These are phyloP conservation scores for Tricholaema leucomelas DNA, from an alignment of 2,113 vertebrate genomes.

Conservation along the genomic window DNA sequence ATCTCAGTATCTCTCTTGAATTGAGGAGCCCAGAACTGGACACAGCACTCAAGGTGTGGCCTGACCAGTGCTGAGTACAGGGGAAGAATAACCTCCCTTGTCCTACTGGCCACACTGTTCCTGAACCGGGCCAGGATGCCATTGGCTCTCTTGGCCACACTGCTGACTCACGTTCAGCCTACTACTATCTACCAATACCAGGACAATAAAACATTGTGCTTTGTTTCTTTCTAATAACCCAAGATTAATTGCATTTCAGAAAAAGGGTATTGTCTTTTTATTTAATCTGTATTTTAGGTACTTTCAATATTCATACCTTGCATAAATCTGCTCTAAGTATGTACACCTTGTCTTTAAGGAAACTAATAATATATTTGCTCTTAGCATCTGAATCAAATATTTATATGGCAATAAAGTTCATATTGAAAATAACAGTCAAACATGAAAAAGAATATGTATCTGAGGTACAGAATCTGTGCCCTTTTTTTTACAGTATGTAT, in stretches of 20 bases:
- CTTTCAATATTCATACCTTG: neutral
- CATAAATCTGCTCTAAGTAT: neutral
- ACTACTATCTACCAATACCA: too few species aligned
- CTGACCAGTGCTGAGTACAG: too few species aligned
- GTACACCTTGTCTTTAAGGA: neutral
- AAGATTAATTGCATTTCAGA: neutral
- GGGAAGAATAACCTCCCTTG: too few species aligned
- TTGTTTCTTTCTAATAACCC: neutral
- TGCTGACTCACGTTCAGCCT: too few species aligned
- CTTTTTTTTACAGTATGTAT: neutral
- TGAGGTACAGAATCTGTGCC: neutral
- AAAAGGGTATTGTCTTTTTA: neutral
- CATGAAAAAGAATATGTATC: neutral
- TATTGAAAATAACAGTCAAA: neutral
- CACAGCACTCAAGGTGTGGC: too few species aligned
- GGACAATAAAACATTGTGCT: neutral
- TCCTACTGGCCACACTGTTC: too few species aligned
- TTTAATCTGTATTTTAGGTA: neutral
- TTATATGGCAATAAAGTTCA: neutral
- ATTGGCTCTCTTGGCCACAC: too few species aligned
- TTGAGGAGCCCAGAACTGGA: too few species aligned
- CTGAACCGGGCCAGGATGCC: too few species aligned
- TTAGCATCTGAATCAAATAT: slow-evolving; percentile 11
- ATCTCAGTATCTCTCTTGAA: too few species aligned
- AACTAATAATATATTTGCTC: neutral